A percentile compares a stretch with the other conserved stretches of the same genome.
These are phyloP conservation scores for Pelvicachromis taeniatus DNA, from an alignment of 2,113 vertebrate genomes.

Conservation along the genomic window DNA sequence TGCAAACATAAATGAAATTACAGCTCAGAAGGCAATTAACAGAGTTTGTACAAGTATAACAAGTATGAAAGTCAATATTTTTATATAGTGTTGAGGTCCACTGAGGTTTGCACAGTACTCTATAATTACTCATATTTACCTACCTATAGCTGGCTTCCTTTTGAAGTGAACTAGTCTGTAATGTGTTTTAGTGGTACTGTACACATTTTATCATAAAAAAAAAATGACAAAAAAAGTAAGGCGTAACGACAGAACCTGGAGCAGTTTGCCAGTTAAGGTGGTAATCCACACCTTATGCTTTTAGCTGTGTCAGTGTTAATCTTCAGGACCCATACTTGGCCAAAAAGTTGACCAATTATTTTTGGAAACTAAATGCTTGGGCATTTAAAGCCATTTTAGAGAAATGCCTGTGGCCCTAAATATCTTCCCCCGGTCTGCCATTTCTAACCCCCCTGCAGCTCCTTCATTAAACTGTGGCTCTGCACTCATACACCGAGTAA, in stretches of 20 bases:
- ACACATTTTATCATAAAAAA: background rate
- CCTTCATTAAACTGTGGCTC: background rate
- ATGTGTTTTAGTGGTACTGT: background rate
- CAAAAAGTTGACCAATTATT: background rate
- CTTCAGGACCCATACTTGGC: background rate
- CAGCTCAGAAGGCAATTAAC: background rate
- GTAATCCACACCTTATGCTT: background rate
- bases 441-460: background rate
- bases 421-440: background rate
- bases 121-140: background rate
- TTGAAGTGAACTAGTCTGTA: background rate
- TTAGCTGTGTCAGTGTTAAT: background rate
- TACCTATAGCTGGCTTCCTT: background rate
- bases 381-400: background rate
- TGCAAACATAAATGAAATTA: background rate
- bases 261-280: background rate
- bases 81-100: background rate
- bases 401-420: background rate
- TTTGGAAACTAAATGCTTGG: background rate
- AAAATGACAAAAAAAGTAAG: background rate
- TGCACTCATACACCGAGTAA: background rate
- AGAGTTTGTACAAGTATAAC: background rate
- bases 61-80: background rate
- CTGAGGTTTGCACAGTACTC: background rate
- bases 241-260: background rate